A percentile compares a stretch with the other conserved stretches of the same genome.
Conservation (phyloP, 35 echinoderm and acorn worm species). For the Ophioderma brevispina region DNA sequence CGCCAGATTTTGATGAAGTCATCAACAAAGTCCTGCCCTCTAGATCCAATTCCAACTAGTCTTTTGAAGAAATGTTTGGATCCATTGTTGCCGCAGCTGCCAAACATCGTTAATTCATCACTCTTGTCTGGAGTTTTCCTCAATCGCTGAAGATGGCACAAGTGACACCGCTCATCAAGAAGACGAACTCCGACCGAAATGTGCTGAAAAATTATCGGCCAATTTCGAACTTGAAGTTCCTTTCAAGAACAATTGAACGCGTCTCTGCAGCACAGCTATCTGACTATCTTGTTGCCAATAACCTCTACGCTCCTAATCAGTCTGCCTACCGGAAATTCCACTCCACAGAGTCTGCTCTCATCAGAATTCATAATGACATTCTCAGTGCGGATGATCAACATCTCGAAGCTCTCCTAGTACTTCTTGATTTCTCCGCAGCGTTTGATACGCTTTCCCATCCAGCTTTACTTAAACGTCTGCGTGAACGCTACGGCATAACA, state of each 20-base stretch:
- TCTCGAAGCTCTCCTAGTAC: conserved; percentile 14
- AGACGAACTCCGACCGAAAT: neutral
- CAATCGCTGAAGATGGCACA: neutral
- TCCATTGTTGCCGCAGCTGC: conserved; percentile 39
- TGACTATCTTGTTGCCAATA: conserved; percentile 25
- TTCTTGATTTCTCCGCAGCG: conserved; percentile 39
- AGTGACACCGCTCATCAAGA: neutral
- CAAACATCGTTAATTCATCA: conserved; percentile 52
- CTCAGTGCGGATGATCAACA: conserved; percentile 30
- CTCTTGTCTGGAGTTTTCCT: conserved; percentile 38
- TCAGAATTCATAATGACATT: conserved; percentile 51
- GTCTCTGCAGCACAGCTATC: conserved; percentile 32
- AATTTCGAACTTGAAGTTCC: conserved; percentile 29
- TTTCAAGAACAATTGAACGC: conserved; percentile 21
- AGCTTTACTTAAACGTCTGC: conserved; percentile 26
- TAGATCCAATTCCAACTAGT: conserved; percentile 38
- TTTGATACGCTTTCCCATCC: conserved; percentile 55
- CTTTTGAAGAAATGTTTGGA: conserved; percentile 60
- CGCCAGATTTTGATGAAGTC: conserved; percentile 37
- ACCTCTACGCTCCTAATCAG: conserved; percentile 30
- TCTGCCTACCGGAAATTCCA: conserved; percentile 51
- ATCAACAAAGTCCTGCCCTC: conserved; percentile 17
- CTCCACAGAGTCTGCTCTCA: conserved; percentile 49
- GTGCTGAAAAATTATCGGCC: conserved; percentile 25
- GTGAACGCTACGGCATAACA: conserved; percentile 33